A percentile compares a stretch with the other conserved stretches of the same genome.
phyloP scores from a whole-genome alignment of 2,888 invertebrate species.

The Pollenia labialis region DNA sequence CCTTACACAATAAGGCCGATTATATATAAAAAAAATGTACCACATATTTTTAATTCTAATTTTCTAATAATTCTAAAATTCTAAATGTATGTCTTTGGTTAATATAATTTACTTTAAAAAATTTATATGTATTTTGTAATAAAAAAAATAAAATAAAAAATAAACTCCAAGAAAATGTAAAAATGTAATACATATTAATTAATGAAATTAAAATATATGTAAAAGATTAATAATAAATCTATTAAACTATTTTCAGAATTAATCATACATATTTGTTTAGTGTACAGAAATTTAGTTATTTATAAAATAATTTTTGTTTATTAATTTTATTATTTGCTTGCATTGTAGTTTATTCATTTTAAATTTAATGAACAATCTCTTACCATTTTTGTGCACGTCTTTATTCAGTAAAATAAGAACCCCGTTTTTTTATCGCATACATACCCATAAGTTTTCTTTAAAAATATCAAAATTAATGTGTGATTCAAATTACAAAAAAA shows the following conservation, averaged over 20 bases:
- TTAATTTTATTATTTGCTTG: slow-evolving; percentile 5
- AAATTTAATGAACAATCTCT: not conserved
- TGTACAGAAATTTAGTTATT: not conserved
- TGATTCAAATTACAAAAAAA: slow-evolving; percentile 28
- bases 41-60: too few relatives aligned
- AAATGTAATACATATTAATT: slow-evolving; percentile 36
- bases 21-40: too few relatives aligned
- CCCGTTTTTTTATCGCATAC: not conserved
- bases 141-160: not conserved
- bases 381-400: not conserved
- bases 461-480: slow-evolving; percentile 27
- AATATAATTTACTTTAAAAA: not conserved
- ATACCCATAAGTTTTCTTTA: not conserved
- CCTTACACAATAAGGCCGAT: too few relatives aligned
- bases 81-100: not conserved
- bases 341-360: too few relatives aligned
- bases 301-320: not conserved
- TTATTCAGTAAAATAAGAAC: not conserved
- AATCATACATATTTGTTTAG: not conserved
- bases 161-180: slow-evolving; percentile 6
- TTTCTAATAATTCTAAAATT: not conserved
- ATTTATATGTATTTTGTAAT: slow-evolving; percentile 6
- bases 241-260: not conserved
- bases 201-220: not conserved
- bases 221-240: not conserved